These are phyloP conservation scores for Tromatobia lineatoria DNA, from an alignment of 2,888 invertebrate species.

Conservation along the genomic window DNA sequence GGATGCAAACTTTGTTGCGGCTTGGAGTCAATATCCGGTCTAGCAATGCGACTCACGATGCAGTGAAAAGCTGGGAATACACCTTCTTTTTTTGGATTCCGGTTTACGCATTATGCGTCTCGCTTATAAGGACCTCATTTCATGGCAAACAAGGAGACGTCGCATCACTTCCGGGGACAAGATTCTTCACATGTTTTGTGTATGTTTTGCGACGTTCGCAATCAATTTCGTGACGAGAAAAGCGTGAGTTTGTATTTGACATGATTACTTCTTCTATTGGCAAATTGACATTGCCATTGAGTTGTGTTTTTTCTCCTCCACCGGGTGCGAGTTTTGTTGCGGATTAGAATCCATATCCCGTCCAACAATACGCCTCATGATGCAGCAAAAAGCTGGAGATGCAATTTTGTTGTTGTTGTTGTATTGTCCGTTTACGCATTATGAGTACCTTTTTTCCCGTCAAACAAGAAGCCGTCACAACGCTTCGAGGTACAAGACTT, in stretches of 20 bases:
- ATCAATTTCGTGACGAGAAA: too few species aligned
- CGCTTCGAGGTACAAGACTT: too few species aligned
- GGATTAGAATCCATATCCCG: background rate
- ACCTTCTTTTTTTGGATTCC: background rate
- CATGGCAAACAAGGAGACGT: background rate
- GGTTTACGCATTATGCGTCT: background rate
- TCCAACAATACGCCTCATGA: conserved; percentile 13
- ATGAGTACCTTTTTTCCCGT: too few species aligned
- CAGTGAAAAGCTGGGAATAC: background rate
- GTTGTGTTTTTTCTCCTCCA: background rate
- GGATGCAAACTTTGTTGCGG: background rate
- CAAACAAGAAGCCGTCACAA: too few species aligned
- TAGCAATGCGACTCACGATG: conserved; percentile 12
- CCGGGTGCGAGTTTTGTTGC: background rate
- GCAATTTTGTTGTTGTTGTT: too few species aligned
- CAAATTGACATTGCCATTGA: conserved; percentile 15
- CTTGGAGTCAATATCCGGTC: background rate
- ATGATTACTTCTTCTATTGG: conserved; percentile 15
- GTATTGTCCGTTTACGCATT: background rate
- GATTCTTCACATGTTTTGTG: background rate
- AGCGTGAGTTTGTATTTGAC: too few species aligned
- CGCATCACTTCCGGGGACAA: background rate
- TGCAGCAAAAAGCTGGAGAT: background rate
- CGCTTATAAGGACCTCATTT: background rate
- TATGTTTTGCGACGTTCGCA: conserved; percentile 10